phyloP scores from a whole-genome alignment of 2,797 vertebrate species.

The Microctenopoma steveboyesi region DNA sequence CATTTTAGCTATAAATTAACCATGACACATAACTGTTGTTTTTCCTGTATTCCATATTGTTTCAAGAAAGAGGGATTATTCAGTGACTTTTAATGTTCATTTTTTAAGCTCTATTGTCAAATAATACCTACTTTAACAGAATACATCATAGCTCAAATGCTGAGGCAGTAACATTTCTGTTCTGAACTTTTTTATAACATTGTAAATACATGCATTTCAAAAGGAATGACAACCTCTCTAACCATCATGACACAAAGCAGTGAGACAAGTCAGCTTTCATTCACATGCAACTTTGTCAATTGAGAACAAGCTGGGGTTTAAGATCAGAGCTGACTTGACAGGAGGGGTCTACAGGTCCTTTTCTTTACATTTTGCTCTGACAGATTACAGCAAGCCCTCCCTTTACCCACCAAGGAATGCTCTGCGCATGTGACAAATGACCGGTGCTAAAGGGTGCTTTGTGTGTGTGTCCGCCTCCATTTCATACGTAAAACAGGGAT shows the following conservation, averaged over 20 bases:
- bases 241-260: constrained; percentile 4
- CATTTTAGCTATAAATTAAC: too few species aligned
- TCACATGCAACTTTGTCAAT: constrained; percentile 28
- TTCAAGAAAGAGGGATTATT: too few species aligned
- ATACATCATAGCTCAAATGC: too few species aligned
- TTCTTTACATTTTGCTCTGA: constrained; percentile 65
- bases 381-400: constrained; percentile 73
- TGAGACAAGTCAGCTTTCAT: constrained; percentile 38
- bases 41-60: too few species aligned
- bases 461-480: constrained; percentile 65
- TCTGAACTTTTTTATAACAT: neutral
- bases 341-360: constrained; percentile 60
- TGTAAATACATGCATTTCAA: neutral
- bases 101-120: neutral
- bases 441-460: constrained; percentile 71
- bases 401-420: constrained; percentile 74
- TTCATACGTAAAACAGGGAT: constrained; percentile 58
- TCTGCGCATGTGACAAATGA: constrained; percentile 80
- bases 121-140: neutral
- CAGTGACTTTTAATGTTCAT: too few species aligned
- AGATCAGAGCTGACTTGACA: constrained; percentile 62
- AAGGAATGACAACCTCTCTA: neutral
- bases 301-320: constrained; percentile 50
- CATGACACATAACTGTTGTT: too few species aligned
- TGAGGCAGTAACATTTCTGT: neutral